phyloP scores from a whole-genome alignment of 2,888 invertebrate genomes.

The Rotaria magnacalcarata region DNA sequence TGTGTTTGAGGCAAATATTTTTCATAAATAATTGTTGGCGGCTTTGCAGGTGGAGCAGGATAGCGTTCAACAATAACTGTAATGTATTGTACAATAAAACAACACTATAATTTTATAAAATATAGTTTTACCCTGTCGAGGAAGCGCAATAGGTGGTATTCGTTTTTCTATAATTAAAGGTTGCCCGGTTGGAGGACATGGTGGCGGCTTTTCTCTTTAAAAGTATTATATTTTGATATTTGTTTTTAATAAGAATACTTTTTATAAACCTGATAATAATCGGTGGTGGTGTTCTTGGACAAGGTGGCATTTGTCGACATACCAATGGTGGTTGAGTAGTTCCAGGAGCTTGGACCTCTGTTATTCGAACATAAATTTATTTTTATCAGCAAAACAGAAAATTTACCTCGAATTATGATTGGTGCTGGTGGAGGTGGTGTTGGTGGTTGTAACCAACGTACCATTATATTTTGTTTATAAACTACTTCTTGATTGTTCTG shows the following conservation, averaged over 20 bases:
- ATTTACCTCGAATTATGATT: slow-evolving; percentile 26
- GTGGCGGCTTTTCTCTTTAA: slow-evolving; percentile 1
- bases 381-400: neutral
- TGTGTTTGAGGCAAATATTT: neutral
- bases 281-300: slow-evolving; percentile 23
- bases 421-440: slow-evolving; percentile 35
- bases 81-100: neutral
- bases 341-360: neutral
- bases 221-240: neutral
- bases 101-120: neutral
- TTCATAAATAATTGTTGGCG: slow-evolving; percentile 7
- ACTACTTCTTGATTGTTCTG: slow-evolving; percentile 28
- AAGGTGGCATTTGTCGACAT: slow-evolving; percentile 19
- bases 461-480: slow-evolving; percentile 35
- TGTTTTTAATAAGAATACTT: neutral
- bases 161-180: slow-evolving; percentile 36
- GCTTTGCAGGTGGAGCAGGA: slow-evolving; percentile 5
- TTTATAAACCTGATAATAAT: neutral
- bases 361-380: neutral
- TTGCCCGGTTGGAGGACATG: neutral
- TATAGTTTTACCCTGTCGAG: neutral
- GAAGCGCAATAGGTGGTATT: neutral
- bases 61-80: slow-evolving; percentile 19
- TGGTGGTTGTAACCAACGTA: slow-evolving; percentile 36
- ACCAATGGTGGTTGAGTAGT: neutral